Percentiles rank a stretch among this genome's conserved stretches.
Conservation (phyloP, 2,888 invertebrate species). For the Corbicula japonica region DNA sequence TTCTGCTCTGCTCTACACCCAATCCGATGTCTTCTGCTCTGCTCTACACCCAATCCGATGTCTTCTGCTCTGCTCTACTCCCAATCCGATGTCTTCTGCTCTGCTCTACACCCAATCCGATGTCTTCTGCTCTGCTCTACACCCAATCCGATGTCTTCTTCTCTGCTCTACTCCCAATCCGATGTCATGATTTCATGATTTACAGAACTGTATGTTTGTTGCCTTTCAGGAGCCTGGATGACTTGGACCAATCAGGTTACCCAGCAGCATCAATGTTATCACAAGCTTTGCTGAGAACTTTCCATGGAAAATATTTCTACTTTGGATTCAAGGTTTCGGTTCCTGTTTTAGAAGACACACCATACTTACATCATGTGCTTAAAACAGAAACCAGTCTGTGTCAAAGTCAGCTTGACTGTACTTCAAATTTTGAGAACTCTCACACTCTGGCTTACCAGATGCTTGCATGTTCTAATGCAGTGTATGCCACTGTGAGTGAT, state of each 20-base stretch:
- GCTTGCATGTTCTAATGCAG: conserved; percentile 42
- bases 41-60: no score
- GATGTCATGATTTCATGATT: no score
- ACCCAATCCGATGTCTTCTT: no score
- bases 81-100: no score
- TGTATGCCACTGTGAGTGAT: conserved; percentile 59
- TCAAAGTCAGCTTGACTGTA: conserved; percentile 35
- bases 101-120: no score
- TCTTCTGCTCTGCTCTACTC: no score
- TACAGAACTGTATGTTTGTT: neutral
- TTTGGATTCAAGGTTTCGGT: conserved; percentile 57
- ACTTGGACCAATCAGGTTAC: conserved; percentile 57
- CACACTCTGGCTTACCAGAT: conserved; percentile 61
- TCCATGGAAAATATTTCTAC: conserved; percentile 65
- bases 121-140: no score
- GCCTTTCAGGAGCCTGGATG: conserved; percentile 54
- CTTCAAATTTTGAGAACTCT: conserved; percentile 40
- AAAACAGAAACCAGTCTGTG: conserved; percentile 15
- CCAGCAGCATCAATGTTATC: conserved; percentile 54
- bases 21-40: no score
- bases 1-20: no score
- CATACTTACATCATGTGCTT: conserved; percentile 26
- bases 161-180: no score
- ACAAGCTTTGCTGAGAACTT: conserved; percentile 56
- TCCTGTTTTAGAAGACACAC: neutral